Base-by-base conservation (phyloP, 2,888 invertebrate species). In the Nemurella pictetii region DNA sequence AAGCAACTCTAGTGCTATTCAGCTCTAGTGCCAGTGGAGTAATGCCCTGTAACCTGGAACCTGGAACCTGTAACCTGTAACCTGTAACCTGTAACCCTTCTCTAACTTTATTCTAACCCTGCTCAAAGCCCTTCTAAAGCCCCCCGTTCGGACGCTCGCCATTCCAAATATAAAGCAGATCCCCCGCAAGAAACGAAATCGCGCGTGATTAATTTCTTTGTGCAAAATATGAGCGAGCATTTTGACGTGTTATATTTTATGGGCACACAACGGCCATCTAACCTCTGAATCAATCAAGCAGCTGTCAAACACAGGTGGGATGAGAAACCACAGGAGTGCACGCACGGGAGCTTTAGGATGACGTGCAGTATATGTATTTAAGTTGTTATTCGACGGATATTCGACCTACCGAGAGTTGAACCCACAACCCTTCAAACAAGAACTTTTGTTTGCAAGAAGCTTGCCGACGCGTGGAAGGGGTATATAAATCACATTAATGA, bases 241-340 rank as follows among this genome's bases (percentile, higher is more conserved):
- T 78, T 30, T 78, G 78, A 78, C 78, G n/a, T 78, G 28, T 30
- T 30, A 27, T 28, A 29, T n/a, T 25, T 78, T 30, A 78, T 78
- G 4, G 30, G 29, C 28, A 15, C 20, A 78, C 30, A 78, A 78
- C 3, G 20, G 78, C 2, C 78, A 29, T 29, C 78, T 78, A 27
- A 28, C 78, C 29, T 78, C 28, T 29, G 30, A 30, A 78, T 78
- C 78, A 78, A 78, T 78, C 78, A 78, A 28, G 75, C 55, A 78
- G 15, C 78, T 78, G 78, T 30, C 78, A 78, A n/a, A n/a, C n/a
- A 0, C 78, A 78, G 78, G 78, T 78, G 78, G 30, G 5, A 78
- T 30, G n/a, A 29, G 20, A 78, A 78, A 27, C 78, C 78, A 78
- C 78, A 30, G 7, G 36, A 36, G 36, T n/a, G n/a, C n/a, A n/a